Evolutionary conservation across 2,888 invertebrate species (phyloP).

Genomic region (Laothoe populi): DNA sequence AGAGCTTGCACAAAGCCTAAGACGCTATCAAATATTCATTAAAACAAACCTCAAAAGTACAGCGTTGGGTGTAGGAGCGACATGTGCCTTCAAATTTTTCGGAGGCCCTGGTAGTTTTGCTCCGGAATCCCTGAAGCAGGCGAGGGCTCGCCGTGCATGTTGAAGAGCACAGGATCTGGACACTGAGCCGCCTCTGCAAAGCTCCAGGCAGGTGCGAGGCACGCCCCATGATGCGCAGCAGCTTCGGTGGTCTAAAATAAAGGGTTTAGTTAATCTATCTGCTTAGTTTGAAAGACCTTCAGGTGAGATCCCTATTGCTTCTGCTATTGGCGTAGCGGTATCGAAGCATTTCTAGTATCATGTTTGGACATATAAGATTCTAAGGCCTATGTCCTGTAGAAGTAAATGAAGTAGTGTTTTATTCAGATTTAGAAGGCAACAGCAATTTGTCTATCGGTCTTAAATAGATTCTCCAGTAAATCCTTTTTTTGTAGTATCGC

Average conservation of each 20-base stretch:
- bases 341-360: too few relatives aligned
- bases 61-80: conserved; percentile 70
- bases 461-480: too few relatives aligned
- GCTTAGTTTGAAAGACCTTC: too few relatives aligned
- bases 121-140: conserved; percentile 92
- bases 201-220: conserved; percentile 91
- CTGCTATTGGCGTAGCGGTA: too few relatives aligned
- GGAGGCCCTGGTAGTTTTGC: conserved; percentile 93
- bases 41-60: conserved; percentile 66
- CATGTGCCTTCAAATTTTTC: conserved; percentile 63
- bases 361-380: too few relatives aligned
- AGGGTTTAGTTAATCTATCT: not conserved
- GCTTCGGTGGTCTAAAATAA: conserved; percentile 88
- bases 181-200: conserved; percentile 92
- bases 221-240: conserved; percentile 93
- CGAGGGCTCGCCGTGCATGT: conserved; percentile 90
- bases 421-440: too few relatives aligned
- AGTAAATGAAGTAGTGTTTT: too few relatives aligned
- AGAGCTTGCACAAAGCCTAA: too few relatives aligned
- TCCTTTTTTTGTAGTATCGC: too few relatives aligned
- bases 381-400: too few relatives aligned
- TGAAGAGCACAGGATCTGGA: conserved; percentile 89
- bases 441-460: too few relatives aligned
- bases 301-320: too few relatives aligned
- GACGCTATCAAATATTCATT: not conserved